Evolutionary conservation across 2,113 vertebrate genomes (phyloP).

Genomic region (Campylomormyrus numenius): DNA sequence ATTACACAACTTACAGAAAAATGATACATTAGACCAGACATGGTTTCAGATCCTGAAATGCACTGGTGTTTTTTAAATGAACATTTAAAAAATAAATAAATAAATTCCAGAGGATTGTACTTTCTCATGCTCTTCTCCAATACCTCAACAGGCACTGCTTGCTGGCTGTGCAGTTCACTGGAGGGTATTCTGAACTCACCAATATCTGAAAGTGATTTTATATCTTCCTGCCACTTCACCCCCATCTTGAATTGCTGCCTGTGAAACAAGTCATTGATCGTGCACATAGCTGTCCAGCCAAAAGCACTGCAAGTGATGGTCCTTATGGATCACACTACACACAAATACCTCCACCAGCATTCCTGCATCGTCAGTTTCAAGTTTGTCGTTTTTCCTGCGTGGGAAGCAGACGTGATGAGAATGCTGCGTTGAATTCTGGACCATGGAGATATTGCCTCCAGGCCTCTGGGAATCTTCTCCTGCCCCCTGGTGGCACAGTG

Average conservation of each 20-base stretch:
- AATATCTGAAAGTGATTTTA: background rate
- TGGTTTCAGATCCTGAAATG: constrained; percentile 34
- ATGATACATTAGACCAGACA: constrained; percentile 37
- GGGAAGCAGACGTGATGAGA: background rate
- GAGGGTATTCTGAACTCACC: background rate
- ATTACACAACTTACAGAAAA: constrained; percentile 33
- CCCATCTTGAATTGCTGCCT: background rate
- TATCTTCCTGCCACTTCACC: background rate
- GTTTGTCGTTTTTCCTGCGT: background rate
- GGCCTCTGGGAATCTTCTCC: constrained; percentile 49
- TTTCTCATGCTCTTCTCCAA: background rate
- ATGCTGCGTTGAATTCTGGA: background rate
- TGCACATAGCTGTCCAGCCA: background rate
- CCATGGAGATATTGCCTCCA: constrained; percentile 9
- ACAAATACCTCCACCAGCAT: background rate
- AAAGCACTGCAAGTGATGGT: background rate
- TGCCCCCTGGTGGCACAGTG: constrained; percentile 59
- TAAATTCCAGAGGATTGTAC: background rate
- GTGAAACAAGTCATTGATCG: background rate
- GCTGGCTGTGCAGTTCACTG: background rate
- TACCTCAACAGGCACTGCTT: background rate
- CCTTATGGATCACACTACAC: background rate
- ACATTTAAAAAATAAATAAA: constrained; percentile 24
- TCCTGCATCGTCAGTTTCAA: background rate
- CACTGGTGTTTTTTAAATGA: constrained; percentile 27